Conservation (phyloP, 2,797 vertebrate species). For the Avahi laniger region DNA sequence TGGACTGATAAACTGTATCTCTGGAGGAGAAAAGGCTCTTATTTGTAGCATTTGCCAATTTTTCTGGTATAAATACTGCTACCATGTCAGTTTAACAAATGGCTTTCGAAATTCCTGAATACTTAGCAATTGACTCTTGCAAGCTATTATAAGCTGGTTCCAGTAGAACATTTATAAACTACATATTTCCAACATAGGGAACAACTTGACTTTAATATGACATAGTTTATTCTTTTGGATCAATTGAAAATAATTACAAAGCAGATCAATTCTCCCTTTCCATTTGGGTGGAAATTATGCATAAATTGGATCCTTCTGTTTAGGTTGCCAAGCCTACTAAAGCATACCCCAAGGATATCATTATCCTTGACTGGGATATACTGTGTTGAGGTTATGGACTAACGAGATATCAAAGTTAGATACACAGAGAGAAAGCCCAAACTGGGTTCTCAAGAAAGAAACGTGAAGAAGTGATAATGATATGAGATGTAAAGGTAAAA, state of each 20-base stretch:
- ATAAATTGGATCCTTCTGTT: not conserved
- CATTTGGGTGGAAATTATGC: not conserved
- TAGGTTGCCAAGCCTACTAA: not conserved
- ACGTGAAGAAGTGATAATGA: not conserved
- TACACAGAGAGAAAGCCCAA: not conserved
- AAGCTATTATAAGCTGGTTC: not conserved
- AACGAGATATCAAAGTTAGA: not conserved
- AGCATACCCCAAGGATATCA: not conserved
- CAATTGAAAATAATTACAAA: slow-evolving; percentile 18
- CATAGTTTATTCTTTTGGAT: not conserved
- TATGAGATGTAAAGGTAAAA: not conserved
- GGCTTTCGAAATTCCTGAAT: not conserved
- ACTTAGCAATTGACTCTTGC: not conserved
- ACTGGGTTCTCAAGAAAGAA: not conserved
- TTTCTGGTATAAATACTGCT: not conserved
- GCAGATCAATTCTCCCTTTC: not conserved
- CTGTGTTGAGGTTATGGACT: not conserved
- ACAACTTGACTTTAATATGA: not conserved
- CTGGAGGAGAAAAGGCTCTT: not conserved
- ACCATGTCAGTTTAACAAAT: not conserved
- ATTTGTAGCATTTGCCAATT: not conserved
- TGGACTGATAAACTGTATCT: not conserved
- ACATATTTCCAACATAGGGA: not conserved
- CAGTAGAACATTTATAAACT: not conserved
- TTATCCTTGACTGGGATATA: not conserved